Base-by-base conservation (phyloP, 35 echinoderm and acorn worm genomes). In the Acanthaster planci region DNA sequence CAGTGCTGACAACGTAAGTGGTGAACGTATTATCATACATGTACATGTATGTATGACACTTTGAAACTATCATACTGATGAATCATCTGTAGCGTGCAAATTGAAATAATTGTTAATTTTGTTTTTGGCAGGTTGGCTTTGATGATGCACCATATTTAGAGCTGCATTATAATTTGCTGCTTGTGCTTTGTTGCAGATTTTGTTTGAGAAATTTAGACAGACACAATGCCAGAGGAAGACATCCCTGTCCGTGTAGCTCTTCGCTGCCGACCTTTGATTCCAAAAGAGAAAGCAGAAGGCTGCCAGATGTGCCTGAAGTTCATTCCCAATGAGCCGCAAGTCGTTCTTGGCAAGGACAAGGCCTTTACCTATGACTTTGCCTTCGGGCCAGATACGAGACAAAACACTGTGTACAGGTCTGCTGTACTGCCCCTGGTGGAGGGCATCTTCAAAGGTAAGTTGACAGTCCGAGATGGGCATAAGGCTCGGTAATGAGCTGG, bases 291-390 rank as follows among this genome's bases (percentile, higher is more conserved):
- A 2, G 40, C 79, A 8, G 96, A 99, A 34, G 96, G 96, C 35
- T 99, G 96, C 38, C 96, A 99, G 72, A 76, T 54, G 60, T 99
- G 96, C 53, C 14, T 99, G 15, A 55, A 55, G 17, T 99, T 99
- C 67, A 86, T 83, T 1, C 85, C 86, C 1, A 81, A 64, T 36
- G 85, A 99, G 36, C 96, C 92, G 44, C 96, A 99, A 38, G 85
- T 99, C 0, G 77, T 99, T 39, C 78, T 99, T 22, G 96, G 96
- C 4, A 94, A 89, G 56, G 78, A 94, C 78, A 99, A 99, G 67
- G 92, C 96, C 5, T 99, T 99, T 68, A 99, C 96, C 7, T 99
- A 94, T 68, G 96, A 99, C 79, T 99, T 84, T 80, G 92, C 79
- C 0, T 99, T 94, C 37, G 79, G 86, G 29, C 77, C 92, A 19